Percentiles rank a stretch among this genome's conserved stretches.
Evolutionary conservation across 2,113 vertebrate genomes (phyloP).

Genomic region (Centropus unirufus): DNA sequence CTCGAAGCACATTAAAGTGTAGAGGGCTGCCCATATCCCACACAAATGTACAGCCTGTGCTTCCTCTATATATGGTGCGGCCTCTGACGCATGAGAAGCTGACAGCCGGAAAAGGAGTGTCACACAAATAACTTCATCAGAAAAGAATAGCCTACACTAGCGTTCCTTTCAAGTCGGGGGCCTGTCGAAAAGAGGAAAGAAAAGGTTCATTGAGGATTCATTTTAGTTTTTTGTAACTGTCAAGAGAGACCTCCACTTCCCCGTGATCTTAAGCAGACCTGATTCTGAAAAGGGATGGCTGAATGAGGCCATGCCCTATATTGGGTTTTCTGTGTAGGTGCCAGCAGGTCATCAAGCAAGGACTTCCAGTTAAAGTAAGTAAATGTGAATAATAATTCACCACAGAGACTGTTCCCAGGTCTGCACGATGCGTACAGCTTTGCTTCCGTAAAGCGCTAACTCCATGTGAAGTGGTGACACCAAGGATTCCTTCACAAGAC

Average conservation of each 20-base stretch:
- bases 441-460: not conserved
- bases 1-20: not conserved
- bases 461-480: not conserved
- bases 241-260: not conserved
- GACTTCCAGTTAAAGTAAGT: not conserved
- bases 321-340: not conserved
- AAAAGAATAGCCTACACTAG: not conserved
- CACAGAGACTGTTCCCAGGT: not conserved
- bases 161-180: not conserved
- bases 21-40: not conserved
- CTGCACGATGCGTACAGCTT: not conserved
- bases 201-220: constrained; percentile 23
- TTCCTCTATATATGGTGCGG: not conserved
- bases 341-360: not conserved
- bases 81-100: constrained; percentile 42
- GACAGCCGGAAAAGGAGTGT: constrained; percentile 65
- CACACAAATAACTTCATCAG: constrained; percentile 34
- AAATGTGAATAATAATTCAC: not conserved
- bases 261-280: not conserved
- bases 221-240: not conserved
- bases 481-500: not conserved
- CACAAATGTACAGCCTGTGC: rapidly evolving
- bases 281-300: constrained; percentile 16
- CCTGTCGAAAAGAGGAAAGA: not conserved
- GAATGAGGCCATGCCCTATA: not conserved